phyloP scores from a whole-genome alignment of 2,797 vertebrate species.

The Hoplostethus atlanticus region DNA sequence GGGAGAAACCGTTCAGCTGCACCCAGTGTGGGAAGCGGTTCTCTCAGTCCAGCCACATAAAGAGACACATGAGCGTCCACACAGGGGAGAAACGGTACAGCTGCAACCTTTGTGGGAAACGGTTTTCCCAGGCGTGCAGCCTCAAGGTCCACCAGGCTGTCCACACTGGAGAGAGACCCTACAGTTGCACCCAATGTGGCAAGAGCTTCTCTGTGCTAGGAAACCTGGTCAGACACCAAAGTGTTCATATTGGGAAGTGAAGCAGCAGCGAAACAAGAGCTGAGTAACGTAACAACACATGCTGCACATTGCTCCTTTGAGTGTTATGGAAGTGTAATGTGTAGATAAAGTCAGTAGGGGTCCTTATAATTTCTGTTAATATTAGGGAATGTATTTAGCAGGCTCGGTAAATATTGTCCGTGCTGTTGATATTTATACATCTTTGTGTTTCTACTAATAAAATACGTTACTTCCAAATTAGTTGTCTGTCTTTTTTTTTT shows the following conservation, averaged over 20 bases:
- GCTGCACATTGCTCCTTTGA: neutral
- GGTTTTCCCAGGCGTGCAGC: slow-evolving; percentile 53
- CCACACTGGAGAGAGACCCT: slow-evolving; percentile 63
- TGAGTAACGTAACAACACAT: neutral
- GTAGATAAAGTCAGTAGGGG: slow-evolving; percentile 1
- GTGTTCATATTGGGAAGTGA: slow-evolving; percentile 42
- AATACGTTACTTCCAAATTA: neutral
- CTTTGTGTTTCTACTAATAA: neutral
- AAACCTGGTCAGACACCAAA: slow-evolving; percentile 60
- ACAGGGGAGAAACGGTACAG: slow-evolving; percentile 53
- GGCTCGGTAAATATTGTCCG: neutral
- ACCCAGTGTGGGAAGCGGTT: slow-evolving; percentile 48
- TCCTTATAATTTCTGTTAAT: neutral
- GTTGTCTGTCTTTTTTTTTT: neutral
- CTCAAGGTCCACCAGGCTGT: slow-evolving; percentile 60
- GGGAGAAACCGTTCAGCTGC: slow-evolving; percentile 60
- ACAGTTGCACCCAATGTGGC: slow-evolving; percentile 61
- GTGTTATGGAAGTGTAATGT: slow-evolving; percentile 6
- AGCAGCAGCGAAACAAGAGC: neutral
- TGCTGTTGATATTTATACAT: neutral
- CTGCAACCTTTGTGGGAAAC: slow-evolving; percentile 57
- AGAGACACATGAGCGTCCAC: slow-evolving; percentile 63
- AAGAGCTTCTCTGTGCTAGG: slow-evolving; percentile 64
- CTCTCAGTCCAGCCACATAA: slow-evolving; percentile 65
- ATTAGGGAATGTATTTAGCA: neutral